A percentile compares a stretch with the other conserved stretches of the same genome.
Conservation (phyloP, 92 coral and sea anemone species). For the Zoanthus sansibaricus region DNA sequence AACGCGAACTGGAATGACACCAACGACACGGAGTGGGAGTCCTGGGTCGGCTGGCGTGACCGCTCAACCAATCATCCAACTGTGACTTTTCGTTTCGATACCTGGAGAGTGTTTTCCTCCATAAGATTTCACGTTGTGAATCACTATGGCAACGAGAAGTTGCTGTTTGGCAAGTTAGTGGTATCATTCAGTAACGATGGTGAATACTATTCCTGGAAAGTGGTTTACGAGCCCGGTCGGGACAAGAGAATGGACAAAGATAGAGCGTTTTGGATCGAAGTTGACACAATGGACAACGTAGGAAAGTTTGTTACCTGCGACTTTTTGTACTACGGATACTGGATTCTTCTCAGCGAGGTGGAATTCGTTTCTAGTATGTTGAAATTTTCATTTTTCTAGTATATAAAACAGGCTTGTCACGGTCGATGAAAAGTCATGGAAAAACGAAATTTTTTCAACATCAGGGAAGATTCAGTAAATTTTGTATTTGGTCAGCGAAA, state of each 20-base stretch:
- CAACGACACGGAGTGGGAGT: conserved; percentile 76
- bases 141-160: conserved; percentile 83
- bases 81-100: conserved; percentile 84
- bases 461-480: no score
- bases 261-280: conserved; percentile 87
- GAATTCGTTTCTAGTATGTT: conserved; percentile 88
- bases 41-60: conserved; percentile 99
- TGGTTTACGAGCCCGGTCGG: conserved; percentile 86
- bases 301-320: conserved; percentile 93
- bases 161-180: conserved; percentile 86
- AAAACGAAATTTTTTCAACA: no score
- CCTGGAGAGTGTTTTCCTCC: conserved; percentile 74
- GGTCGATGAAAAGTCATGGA: background rate
- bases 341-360: conserved; percentile 96
- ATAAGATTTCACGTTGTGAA: conserved; percentile 85
- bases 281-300: conserved; percentile 73
- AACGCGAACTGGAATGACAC: conserved; percentile 89
- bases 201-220: conserved; percentile 91
- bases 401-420: background rate
- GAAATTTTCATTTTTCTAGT: no score
- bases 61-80: conserved; percentile 70
- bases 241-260: conserved; percentile 55
- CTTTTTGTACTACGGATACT: conserved; percentile 91
- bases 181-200: conserved; percentile 93
- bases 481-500: no score